Conservation (phyloP, 2,797 vertebrate species). For the Scolopax rusticola region DNA sequence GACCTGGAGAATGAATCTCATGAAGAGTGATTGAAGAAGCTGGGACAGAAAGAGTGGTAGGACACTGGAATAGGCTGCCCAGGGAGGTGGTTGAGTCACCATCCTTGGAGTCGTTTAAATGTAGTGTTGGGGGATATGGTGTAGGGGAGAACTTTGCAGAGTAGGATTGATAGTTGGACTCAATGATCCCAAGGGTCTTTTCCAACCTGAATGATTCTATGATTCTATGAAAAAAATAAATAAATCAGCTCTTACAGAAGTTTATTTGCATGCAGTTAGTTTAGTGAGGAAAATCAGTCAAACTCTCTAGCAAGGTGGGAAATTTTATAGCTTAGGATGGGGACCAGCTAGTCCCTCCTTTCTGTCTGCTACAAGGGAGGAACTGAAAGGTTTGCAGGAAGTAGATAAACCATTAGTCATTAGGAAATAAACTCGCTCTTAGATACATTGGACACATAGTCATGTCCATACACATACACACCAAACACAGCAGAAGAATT, state of each 20-base stretch:
- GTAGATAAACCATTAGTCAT: not conserved
- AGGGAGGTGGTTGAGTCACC: too few species aligned
- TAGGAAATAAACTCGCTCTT: not conserved
- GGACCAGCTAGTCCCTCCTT: not conserved
- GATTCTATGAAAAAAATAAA: not conserved
- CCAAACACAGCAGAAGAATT: not conserved
- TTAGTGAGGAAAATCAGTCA: not conserved
- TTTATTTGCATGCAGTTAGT: not conserved
- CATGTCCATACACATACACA: not conserved
- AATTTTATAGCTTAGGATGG: not conserved
- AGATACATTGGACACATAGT: not conserved
- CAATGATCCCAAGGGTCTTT: too few species aligned
- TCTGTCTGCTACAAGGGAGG: not conserved
- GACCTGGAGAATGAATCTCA: too few species aligned
- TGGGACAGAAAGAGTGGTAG: too few species aligned
- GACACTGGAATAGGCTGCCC: too few species aligned
- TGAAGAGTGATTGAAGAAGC: too few species aligned
- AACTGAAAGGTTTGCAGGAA: not conserved
- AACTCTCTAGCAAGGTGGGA: not conserved
- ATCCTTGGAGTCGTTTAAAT: too few species aligned
- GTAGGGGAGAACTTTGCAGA: too few species aligned
- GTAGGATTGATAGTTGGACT: too few species aligned
- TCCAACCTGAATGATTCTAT: too few species aligned
- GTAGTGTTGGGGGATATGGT: too few species aligned
- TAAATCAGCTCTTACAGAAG: not conserved